phyloP scores from a whole-genome alignment of 2,797 vertebrate genomes.

The Craterocephalus amniculus region DNA sequence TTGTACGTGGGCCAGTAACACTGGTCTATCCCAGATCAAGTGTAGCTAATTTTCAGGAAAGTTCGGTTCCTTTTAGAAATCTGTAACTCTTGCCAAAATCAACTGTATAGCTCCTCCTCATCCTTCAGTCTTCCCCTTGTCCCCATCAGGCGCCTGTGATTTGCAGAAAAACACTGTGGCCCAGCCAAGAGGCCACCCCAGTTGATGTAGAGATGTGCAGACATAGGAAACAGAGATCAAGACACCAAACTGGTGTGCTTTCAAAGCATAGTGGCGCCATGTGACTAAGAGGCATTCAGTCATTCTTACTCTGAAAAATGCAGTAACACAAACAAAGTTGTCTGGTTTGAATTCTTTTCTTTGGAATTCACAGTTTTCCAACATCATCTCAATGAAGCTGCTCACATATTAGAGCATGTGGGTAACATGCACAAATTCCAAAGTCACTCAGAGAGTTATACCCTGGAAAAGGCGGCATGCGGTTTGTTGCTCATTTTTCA shows the following conservation, averaged over 20 bases:
- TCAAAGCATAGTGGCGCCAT: slow-evolving; percentile 40
- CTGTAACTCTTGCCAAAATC: slow-evolving; percentile 56
- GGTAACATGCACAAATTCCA: neutral
- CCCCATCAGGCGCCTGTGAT: slow-evolving; percentile 28
- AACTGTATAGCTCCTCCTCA: slow-evolving; percentile 40
- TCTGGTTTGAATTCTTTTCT: slow-evolving; percentile 42
- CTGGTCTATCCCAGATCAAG: slow-evolving; percentile 49
- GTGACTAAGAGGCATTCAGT: slow-evolving; percentile 53
- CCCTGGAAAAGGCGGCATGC: slow-evolving; percentile 4
- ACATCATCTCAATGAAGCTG: slow-evolving; percentile 26
- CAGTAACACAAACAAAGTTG: slow-evolving; percentile 40
- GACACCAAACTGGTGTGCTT: slow-evolving; percentile 47
- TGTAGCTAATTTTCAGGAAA: slow-evolving; percentile 54
- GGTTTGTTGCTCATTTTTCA: slow-evolving; percentile 22
- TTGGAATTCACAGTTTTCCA: slow-evolving; percentile 30
- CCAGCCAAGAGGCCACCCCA: slow-evolving; percentile 20
- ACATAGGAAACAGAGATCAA: slow-evolving; percentile 42
- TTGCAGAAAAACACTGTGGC: slow-evolving; percentile 7
- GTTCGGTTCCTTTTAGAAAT: slow-evolving; percentile 45
- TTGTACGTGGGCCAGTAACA: slow-evolving; percentile 26
- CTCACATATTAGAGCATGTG: slow-evolving; percentile 19
- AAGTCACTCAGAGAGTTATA: neutral
- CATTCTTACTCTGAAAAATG: slow-evolving; percentile 45
- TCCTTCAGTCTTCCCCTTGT: slow-evolving; percentile 20
- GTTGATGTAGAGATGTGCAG: slow-evolving; percentile 40